phyloP scores from a whole-genome alignment of 2,888 invertebrate genomes.

The Calameuta pallipes region DNA sequence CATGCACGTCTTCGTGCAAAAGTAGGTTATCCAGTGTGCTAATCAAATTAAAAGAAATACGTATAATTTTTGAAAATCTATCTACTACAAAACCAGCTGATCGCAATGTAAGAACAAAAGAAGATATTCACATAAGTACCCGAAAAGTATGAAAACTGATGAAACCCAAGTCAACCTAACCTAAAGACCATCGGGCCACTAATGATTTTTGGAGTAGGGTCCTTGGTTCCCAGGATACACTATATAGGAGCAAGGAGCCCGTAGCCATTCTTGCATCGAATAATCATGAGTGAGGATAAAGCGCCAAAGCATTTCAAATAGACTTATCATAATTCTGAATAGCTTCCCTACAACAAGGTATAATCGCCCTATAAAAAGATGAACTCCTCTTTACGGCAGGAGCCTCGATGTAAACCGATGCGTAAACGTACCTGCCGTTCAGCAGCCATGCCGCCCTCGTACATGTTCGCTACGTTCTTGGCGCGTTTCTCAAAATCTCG shows the following conservation, averaged over 20 bases:
- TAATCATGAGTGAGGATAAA: background rate
- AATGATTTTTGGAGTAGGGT: background rate
- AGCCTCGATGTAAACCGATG: background rate
- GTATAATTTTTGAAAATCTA: background rate
- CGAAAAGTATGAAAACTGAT: no score
- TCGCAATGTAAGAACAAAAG: background rate
- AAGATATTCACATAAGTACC: background rate
- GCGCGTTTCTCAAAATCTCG: background rate
- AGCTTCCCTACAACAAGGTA: background rate
- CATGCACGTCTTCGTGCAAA: background rate
- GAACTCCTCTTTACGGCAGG: background rate
- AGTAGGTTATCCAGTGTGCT: background rate
- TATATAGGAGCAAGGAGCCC: background rate
- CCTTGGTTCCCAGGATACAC: background rate
- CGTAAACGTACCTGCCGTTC: slow-evolving; percentile 59
- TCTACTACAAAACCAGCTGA: background rate
- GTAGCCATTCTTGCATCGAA: background rate
- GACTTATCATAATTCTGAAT: background rate
- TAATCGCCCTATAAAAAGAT: background rate
- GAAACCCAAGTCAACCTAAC: background rate
- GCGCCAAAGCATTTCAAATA: background rate
- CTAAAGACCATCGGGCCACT: background rate
- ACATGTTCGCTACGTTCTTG: slow-evolving; percentile 47
- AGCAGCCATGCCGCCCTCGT: slow-evolving; percentile 61
- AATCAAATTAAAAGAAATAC: background rate